Conservation (phyloP, 30 jellyfish, hydroid and myxozoan genomes). For the Mastigias papua region DNA sequence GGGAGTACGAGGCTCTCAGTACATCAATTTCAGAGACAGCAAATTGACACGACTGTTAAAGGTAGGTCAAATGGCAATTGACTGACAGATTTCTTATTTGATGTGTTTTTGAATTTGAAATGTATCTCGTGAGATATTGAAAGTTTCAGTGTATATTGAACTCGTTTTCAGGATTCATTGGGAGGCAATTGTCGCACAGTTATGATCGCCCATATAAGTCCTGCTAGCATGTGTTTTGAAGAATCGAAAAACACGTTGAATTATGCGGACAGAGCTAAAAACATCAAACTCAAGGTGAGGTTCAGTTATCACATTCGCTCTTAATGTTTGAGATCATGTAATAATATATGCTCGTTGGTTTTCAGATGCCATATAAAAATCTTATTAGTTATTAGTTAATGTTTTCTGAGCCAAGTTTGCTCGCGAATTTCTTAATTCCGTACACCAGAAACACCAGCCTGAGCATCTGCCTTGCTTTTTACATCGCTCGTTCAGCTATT, state of each 20-base stretch:
- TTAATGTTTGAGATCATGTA: neutral
- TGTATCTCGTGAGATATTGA: neutral
- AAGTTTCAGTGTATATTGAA: neutral
- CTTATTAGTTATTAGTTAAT: too few species aligned
- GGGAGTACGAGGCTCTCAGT: constrained; percentile 91
- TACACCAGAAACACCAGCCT: too few species aligned
- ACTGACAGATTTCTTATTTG: neutral
- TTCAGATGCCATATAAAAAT: too few species aligned
- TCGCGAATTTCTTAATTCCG: too few species aligned
- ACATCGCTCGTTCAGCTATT: too few species aligned
- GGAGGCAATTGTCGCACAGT: constrained; percentile 99
- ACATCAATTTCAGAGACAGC: constrained; percentile 97
- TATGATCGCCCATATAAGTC: constrained; percentile 98
- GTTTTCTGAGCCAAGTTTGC: too few species aligned
- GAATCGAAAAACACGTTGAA: constrained; percentile 94
- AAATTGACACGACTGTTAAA: constrained; percentile 92
- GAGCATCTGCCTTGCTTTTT: too few species aligned
- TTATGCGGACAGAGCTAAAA: constrained; percentile 98
- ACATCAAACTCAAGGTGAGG: constrained; percentile 87
- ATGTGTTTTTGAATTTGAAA: neutral
- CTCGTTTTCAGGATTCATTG: constrained; percentile 86
- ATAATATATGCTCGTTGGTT: too few species aligned
- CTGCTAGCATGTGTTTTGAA: constrained; percentile 97
- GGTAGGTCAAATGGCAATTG: constrained; percentile 34
- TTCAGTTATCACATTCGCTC: neutral